A percentile compares a stretch with the other conserved stretches of the same genome.
phyloP scores from a whole-genome alignment of 92 coral and sea anemone genomes.

The Actinostola sp. region DNA sequence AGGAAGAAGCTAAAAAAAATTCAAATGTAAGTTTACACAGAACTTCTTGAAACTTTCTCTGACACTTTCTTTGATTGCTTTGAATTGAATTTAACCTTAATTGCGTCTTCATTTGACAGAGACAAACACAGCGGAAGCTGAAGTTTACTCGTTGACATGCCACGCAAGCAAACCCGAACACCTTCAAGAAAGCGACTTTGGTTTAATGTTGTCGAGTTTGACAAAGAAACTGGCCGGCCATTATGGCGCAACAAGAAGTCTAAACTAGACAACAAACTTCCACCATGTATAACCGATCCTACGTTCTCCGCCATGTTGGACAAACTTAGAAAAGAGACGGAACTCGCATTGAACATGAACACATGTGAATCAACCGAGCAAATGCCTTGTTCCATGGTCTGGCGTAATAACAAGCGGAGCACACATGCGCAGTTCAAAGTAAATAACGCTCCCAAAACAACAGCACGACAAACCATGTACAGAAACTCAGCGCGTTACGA shows the following conservation, averaged over 20 bases:
- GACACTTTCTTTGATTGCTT: too few species aligned
- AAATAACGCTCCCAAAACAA: neutral
- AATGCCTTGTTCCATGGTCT: conserved; percentile 13
- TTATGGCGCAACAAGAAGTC: conserved; percentile 38
- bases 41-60: too few species aligned
- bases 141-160: conserved; percentile 13
- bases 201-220: conserved; percentile 41
- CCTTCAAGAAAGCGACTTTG: conserved; percentile 32
- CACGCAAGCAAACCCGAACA: conserved; percentile 23
- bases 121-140: neutral
- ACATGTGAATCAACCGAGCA: neutral
- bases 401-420: conserved; percentile 18
- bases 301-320: conserved; percentile 23
- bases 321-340: conserved; percentile 33
- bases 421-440: neutral
- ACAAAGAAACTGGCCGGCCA: conserved; percentile 34
- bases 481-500: conserved; percentile 3
- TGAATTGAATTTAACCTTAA: too few species aligned
- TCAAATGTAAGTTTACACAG: too few species aligned
- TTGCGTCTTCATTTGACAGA: too few species aligned
- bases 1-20: too few species aligned
- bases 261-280: conserved; percentile 10
- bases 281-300: conserved; percentile 28
- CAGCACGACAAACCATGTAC: neutral
- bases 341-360: neutral